These are phyloP conservation scores for Burhinus oedicnemus DNA, from an alignment of 2,113 vertebrate species.

Conservation along the genomic window DNA sequence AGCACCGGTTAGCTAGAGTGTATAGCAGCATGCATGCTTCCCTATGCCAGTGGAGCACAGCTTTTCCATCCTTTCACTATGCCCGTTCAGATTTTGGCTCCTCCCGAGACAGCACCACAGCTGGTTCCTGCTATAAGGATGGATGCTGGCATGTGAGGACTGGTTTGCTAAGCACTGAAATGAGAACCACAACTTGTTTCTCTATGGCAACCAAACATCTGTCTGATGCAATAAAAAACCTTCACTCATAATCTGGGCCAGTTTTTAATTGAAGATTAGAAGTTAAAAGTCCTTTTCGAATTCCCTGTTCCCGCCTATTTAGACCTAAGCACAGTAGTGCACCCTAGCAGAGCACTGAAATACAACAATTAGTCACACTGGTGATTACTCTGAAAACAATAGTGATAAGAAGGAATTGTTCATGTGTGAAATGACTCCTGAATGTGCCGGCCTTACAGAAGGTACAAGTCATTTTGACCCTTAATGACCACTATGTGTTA, in stretches of 20 bases:
- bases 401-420: background rate
- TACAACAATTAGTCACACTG: background rate
- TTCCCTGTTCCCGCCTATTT: background rate
- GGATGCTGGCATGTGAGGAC: background rate
- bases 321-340: background rate
- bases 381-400: background rate
- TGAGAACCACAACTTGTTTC: background rate
- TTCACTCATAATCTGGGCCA: background rate
- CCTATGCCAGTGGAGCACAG: accelerated
- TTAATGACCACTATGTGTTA: background rate
- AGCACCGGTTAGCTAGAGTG: background rate
- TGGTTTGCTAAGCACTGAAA: background rate
- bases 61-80: background rate
- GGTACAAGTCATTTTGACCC: background rate
- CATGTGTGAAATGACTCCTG: background rate
- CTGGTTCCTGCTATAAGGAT: background rate
- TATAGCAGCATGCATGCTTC: background rate
- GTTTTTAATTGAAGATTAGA: background rate
- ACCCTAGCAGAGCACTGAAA: background rate
- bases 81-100: background rate
- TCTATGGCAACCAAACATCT: conserved; percentile 3
- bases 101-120: background rate
- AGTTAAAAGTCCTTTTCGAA: background rate
- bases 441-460: background rate
- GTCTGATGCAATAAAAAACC: background rate